Evolutionary conservation across 2,888 invertebrate genomes (phyloP), one percentile per base, ranked within the genome.

Genomic region (Automeris io): DNA sequence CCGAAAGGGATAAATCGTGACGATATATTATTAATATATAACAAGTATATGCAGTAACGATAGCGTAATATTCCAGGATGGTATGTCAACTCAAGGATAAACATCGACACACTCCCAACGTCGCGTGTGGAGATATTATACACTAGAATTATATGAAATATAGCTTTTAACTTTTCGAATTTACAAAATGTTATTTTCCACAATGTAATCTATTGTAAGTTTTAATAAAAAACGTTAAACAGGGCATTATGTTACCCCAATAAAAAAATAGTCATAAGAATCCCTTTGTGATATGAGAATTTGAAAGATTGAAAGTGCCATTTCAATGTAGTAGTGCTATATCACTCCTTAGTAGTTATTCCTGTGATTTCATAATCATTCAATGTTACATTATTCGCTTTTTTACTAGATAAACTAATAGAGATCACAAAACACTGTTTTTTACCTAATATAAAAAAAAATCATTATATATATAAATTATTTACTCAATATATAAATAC

Each of bases 51-150:
- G 39, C 45, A 42, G 12, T 5, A 32, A 23, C 39, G 44, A 44
- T 50, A 45, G 48, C 25, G 38, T 44, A 52, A 56, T 51, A 61
- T 83, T 83, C 70, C 83, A 83, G 83, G 83, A 82, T 35, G 83
- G 83, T 59, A 72, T 83, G 79, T 80, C 82, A 42, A 61, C 66
- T 45, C 65, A 66, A 51, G 55, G 67, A 54, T 83, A 78, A 63
- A 64, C 42, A 11, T 25, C 11, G 12, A 25, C 25, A 19, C 5
- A 12, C 11, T n/a, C n/a, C n/a, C 2, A 8, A 33, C 18, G 18
- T 6, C 25, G 18, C 16, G 31, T 31, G 6, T 18, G 31, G 22
- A 32, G 38, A 41, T 16, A 29, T 4, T 13, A 8, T 33, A 12
- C 29, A 31, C 21, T 40, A 24, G 13, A 36, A 32, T 25, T 25